A percentile compares a stretch with the other conserved stretches of the same genome.
Conservation (phyloP, 1,140 invertebrate species). For the Elymnias hypermnestra region DNA sequence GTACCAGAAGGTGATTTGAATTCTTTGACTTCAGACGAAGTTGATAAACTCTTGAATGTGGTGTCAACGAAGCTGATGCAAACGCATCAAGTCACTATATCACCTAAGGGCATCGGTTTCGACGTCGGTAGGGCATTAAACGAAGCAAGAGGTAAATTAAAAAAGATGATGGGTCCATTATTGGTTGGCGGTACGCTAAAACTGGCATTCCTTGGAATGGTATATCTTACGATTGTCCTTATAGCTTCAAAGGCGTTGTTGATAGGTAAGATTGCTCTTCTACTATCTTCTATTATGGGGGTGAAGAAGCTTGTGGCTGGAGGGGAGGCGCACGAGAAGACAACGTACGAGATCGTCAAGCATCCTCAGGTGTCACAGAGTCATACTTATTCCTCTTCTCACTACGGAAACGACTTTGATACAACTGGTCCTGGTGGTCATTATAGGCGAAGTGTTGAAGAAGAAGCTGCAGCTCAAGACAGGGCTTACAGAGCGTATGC, state of each 20-base stretch:
- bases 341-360: slow-evolving; percentile 90
- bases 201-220: slow-evolving; percentile 85
- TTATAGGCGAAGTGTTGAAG: slow-evolving; percentile 79
- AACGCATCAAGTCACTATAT: slow-evolving; percentile 78
- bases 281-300: slow-evolving; percentile 84
- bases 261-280: slow-evolving; percentile 84
- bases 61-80: slow-evolving; percentile 77
- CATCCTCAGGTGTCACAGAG: slow-evolving; percentile 87
- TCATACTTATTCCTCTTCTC: slow-evolving; percentile 84
- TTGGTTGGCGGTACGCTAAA: slow-evolving; percentile 85
- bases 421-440: slow-evolving; percentile 75
- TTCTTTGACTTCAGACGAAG: slow-evolving; percentile 73
- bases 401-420: slow-evolving; percentile 81
- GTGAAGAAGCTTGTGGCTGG: slow-evolving; percentile 84
- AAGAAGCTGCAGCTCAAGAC: slow-evolving; percentile 77
- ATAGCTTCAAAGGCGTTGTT: slow-evolving; percentile 87
- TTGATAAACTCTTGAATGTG: slow-evolving; percentile 77
- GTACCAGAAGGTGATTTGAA: slow-evolving; percentile 65
- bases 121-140: slow-evolving; percentile 72
- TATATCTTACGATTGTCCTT: slow-evolving; percentile 84
- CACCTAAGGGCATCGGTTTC: slow-evolving; percentile 58
- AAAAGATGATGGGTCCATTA: slow-evolving; percentile 89
- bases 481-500: slow-evolving; percentile 77
- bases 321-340: slow-evolving; percentile 82
- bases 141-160: slow-evolving; percentile 84